These are phyloP conservation scores for Littorina saxatilis DNA, from an alignment of 1,140 invertebrate genomes.

Conservation along the genomic window DNA sequence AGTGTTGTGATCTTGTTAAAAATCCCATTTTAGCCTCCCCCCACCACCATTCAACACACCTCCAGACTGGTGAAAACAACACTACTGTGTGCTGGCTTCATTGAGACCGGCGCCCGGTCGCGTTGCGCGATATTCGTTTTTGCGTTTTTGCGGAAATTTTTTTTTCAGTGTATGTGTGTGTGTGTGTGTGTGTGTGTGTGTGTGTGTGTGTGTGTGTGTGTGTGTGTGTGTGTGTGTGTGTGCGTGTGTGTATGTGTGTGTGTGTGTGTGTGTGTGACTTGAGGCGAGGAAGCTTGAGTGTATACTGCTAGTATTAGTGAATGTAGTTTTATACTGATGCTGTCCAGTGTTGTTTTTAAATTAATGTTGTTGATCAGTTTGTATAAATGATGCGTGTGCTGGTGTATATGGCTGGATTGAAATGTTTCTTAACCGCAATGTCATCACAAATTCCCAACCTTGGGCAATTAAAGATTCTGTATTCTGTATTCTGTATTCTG, in stretches of 20 bases:
- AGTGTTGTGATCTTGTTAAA: no score
- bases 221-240: background rate
- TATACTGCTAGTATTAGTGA: background rate
- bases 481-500: no score
- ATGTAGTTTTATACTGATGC: background rate
- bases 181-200: slow-evolving; percentile 2
- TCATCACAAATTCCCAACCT: background rate
- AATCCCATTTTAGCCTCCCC: no score
- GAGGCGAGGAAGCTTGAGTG: no score
- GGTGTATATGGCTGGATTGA: background rate
- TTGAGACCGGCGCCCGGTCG: no score
- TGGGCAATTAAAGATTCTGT: no score
- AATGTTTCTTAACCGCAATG: background rate
- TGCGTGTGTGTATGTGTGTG: background rate
- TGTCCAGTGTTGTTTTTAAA: no score
- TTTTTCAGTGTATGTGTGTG: background rate
- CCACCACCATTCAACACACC: no score
- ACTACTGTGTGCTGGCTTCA: no score
- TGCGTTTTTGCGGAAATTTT: background rate
- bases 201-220: slow-evolving; percentile 2
- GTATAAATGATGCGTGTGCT: background rate
- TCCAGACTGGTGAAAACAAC: no score
- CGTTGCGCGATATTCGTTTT: no score
- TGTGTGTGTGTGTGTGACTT: background rate
- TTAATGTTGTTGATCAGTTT: background rate